These are phyloP conservation scores for Alviniconcha marisindica DNA, from an alignment of 1,140 invertebrate genomes.

Conservation along the genomic window DNA sequence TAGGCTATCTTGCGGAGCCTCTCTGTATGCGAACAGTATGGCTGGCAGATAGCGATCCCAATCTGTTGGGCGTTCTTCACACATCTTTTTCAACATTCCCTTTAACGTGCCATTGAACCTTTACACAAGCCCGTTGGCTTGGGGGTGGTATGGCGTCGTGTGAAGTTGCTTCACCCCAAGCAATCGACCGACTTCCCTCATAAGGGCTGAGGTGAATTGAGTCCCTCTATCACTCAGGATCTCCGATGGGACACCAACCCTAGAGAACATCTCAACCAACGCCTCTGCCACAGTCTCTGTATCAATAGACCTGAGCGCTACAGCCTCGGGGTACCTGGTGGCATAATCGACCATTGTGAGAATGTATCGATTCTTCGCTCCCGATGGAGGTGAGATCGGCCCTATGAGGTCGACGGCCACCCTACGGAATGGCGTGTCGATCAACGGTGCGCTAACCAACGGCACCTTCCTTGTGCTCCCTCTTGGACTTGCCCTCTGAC, in stretches of 20 bases:
- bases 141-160: conserved; percentile 41
- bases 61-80: conserved; percentile 56
- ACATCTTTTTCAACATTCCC: conserved; percentile 54
- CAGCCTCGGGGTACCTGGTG: conserved; percentile 43
- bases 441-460: conserved; percentile 42
- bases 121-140: conserved; percentile 50
- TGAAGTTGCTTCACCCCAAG: conserved; percentile 43
- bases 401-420: conserved; percentile 54
- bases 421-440: conserved; percentile 50
- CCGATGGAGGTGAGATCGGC: conserved; percentile 41
- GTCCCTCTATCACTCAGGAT: conserved; percentile 45
- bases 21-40: conserved; percentile 36
- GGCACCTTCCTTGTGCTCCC: conserved; percentile 35
- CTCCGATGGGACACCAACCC: conserved; percentile 73
- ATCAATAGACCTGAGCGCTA: conserved; percentile 39
- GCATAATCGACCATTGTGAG: conserved; percentile 50
- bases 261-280: conserved; percentile 62
- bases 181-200: conserved; percentile 43
- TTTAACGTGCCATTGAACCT: conserved; percentile 63
- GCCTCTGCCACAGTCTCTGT: conserved; percentile 49
- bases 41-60: conserved; percentile 65
- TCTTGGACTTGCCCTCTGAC: conserved; percentile 34
- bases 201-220: conserved; percentile 42
- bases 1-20: conserved; percentile 36
- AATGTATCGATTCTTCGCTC: conserved; percentile 51